phyloP scores from a whole-genome alignment of 2,797 vertebrate genomes.

The Helarctos malayanus region DNA sequence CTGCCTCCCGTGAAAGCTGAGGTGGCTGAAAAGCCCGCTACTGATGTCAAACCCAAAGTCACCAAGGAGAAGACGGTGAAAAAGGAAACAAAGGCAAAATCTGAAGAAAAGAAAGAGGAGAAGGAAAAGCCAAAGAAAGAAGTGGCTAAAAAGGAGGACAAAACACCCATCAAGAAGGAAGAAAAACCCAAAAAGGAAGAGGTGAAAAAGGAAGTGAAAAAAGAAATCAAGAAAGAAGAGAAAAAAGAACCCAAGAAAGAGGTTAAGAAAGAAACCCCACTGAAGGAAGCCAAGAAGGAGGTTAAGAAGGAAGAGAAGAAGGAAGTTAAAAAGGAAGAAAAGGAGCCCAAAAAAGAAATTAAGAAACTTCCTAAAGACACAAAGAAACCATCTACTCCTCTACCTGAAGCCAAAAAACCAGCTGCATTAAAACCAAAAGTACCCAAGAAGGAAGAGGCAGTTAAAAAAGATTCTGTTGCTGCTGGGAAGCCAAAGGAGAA shows the following conservation, averaged over 20 bases:
- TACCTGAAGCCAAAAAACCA: constrained; percentile 91
- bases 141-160: constrained; percentile 89
- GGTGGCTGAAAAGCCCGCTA: constrained; percentile 92
- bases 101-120: constrained; percentile 94
- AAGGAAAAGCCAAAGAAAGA: constrained; percentile 94
- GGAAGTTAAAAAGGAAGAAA: constrained; percentile 94
- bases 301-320: constrained; percentile 95
- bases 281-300: constrained; percentile 90
- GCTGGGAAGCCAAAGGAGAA: constrained; percentile 95
- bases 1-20: constrained; percentile 90
- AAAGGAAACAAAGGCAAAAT: constrained; percentile 93
- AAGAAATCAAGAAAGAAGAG: constrained; percentile 94
- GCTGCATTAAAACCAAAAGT: constrained; percentile 93
- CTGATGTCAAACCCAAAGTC: constrained; percentile 93
- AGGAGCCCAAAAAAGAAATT: constrained; percentile 93
- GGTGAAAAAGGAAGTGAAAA: constrained; percentile 91
- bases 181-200: constrained; percentile 92
- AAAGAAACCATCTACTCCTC: constrained; percentile 91
- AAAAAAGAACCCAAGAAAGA: constrained; percentile 94
- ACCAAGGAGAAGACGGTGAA: constrained; percentile 93
- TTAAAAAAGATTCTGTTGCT: constrained; percentile 92
- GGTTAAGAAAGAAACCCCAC: constrained; percentile 90
- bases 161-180: constrained; percentile 91
- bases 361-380: constrained; percentile 94
- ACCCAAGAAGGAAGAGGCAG: constrained; percentile 93